A percentile compares a stretch with the other conserved stretches of the same genome.
Evolutionary conservation across 2,113 vertebrate genomes (phyloP).

Genomic region (Helogale parvula): DNA sequence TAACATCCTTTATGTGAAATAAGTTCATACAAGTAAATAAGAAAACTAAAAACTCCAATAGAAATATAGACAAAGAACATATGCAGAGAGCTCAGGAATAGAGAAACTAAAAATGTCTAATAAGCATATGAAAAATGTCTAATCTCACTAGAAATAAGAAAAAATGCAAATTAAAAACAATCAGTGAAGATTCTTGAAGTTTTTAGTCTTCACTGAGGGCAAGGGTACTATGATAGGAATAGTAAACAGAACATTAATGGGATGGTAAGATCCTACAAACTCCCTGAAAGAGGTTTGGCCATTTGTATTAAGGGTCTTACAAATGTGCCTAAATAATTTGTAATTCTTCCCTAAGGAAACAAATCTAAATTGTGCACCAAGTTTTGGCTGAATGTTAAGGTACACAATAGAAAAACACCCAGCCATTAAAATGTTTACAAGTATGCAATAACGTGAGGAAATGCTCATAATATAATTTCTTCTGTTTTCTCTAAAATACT

Average conservation of each 20-base stretch:
- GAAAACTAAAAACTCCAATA: not conserved
- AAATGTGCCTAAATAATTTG: not conserved
- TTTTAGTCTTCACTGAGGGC: not conserved
- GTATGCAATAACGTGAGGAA: not conserved
- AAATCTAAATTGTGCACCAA: not conserved
- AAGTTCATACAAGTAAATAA: not conserved
- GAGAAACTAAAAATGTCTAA: slow-evolving; percentile 31
- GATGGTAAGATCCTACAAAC: not conserved
- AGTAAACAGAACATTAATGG: not conserved
- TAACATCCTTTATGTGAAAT: not conserved
- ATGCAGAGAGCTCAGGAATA: not conserved
- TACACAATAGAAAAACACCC: not conserved
- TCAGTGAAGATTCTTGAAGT: not conserved
- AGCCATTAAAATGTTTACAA: not conserved
- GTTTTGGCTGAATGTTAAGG: not conserved
- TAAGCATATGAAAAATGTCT: not conserved
- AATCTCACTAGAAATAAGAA: not conserved
- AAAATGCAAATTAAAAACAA: not conserved
- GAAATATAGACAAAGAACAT: not conserved
- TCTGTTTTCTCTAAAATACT: slow-evolving; percentile 24
- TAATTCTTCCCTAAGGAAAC: slow-evolving; percentile 1
- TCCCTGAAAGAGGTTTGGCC: not conserved
- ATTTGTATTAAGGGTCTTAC: not conserved
- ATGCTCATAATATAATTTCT: not conserved
- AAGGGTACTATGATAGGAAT: not conserved